Conservation (phyloP, 2,888 invertebrate species). For the Leptopilina myrica region DNA sequence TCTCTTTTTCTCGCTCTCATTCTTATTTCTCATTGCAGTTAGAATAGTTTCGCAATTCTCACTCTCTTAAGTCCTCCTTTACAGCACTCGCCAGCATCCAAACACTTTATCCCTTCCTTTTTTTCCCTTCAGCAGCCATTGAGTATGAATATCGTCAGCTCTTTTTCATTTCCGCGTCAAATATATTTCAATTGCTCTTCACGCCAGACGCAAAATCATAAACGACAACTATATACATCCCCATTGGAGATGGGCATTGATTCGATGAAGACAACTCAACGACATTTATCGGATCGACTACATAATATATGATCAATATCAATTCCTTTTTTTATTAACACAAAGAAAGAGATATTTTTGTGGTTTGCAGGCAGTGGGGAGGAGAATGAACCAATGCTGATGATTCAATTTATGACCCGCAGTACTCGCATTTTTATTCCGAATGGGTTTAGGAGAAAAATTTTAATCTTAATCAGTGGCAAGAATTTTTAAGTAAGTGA, state of each 20-base stretch:
- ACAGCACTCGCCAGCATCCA: slow-evolving; percentile 35
- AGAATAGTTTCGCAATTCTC: slow-evolving; percentile 41
- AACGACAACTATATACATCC: slow-evolving; percentile 43
- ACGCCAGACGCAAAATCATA: slow-evolving; percentile 44
- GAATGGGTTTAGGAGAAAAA: slow-evolving; percentile 47
- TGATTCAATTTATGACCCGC: slow-evolving; percentile 22
- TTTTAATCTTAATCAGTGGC: no score
- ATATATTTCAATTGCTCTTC: slow-evolving; percentile 63
- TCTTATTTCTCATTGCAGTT: slow-evolving; percentile 49
- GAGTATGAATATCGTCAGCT: slow-evolving; percentile 73
- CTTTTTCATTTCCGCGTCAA: slow-evolving; percentile 73
- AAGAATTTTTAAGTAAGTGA: no score
- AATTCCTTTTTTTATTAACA: slow-evolving; percentile 27
- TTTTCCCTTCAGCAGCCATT: slow-evolving; percentile 46
- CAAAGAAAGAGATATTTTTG: slow-evolving; percentile 34
- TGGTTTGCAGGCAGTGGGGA: neutral
- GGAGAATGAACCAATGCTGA: slow-evolving; percentile 11
- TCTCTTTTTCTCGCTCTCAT: slow-evolving; percentile 56
- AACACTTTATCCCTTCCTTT: neutral
- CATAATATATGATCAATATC: slow-evolving; percentile 6
- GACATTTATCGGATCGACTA: slow-evolving; percentile 30
- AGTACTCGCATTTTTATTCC: slow-evolving; percentile 62
- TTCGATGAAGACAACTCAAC: slow-evolving; percentile 34
- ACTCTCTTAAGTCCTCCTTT: slow-evolving; percentile 40
- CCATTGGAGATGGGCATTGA: slow-evolving; percentile 19